phyloP scores from a whole-genome alignment of 2,113 vertebrate genomes.

The Gasterosteus aculeatus region DNA sequence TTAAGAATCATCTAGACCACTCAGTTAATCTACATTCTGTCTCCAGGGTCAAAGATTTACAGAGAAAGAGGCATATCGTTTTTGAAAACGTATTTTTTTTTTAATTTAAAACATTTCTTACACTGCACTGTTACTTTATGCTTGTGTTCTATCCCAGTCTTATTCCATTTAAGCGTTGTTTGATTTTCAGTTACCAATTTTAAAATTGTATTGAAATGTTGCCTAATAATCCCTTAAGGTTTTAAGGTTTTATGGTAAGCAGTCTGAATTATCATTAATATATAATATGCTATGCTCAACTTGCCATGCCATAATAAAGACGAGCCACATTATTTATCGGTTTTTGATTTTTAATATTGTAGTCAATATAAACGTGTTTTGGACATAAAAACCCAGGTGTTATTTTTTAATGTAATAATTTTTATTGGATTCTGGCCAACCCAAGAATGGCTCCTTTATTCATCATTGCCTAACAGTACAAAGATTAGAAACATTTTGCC shows the following conservation, averaged over 20 bases:
- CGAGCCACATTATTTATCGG: background rate
- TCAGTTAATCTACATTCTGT: background rate
- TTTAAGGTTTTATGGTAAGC: background rate
- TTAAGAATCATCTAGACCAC: background rate
- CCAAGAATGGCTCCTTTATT: constrained; percentile 15
- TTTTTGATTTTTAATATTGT: background rate
- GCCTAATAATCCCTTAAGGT: background rate
- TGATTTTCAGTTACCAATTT: background rate
- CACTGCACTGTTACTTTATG: background rate
- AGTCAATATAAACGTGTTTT: background rate
- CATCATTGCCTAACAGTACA: background rate
- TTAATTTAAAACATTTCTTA: background rate
- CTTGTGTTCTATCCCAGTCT: background rate
- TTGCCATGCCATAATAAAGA: background rate
- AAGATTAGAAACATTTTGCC: background rate
- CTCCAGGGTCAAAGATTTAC: background rate
- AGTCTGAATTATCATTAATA: background rate
- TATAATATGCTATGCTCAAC: background rate
- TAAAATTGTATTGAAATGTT: background rate
- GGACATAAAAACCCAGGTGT: background rate
- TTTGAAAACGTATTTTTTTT: background rate
- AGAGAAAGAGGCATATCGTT: background rate
- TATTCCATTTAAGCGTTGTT: background rate
- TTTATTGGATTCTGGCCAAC: constrained; percentile 5
- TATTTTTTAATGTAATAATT: background rate